Percentiles rank a stretch among this genome's conserved stretches.
Conservation (phyloP, 2,113 vertebrate species). For the Athene noctua region DNA sequence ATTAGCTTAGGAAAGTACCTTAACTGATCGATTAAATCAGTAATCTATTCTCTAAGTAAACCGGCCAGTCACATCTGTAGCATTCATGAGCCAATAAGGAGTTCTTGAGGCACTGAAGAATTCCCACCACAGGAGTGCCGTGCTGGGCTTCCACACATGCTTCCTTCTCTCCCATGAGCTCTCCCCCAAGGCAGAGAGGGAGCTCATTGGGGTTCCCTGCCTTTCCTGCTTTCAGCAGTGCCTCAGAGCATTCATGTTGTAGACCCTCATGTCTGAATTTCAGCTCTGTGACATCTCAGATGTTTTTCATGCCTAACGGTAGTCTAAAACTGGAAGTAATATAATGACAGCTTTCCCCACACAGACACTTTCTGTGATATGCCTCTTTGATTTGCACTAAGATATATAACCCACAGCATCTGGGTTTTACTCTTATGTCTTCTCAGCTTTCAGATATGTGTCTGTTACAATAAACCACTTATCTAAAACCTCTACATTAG, state of each 20-base stretch:
- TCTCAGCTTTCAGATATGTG: not conserved
- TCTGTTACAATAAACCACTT: not conserved
- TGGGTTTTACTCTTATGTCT: not conserved
- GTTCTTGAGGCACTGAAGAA: not conserved
- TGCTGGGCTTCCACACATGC: not conserved
- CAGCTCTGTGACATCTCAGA: not conserved
- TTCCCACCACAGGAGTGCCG: rapidly evolving
- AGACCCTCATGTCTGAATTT: not conserved
- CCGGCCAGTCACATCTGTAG: not conserved
- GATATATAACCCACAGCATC: not conserved
- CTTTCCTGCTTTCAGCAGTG: not conserved
- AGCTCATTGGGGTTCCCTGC: not conserved
- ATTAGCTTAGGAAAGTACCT: not conserved
- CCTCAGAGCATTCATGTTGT: rapidly evolving
- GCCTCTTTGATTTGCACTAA: not conserved
- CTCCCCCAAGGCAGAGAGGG: not conserved
- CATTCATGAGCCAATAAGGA: not conserved
- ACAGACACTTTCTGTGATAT: not conserved
- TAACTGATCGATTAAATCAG: not conserved
- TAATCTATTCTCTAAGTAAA: not conserved
- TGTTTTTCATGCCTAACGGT: not conserved
- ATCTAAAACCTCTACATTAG: not conserved
- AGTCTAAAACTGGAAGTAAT: not conserved
- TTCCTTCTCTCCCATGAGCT: not conserved
- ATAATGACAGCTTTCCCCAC: not conserved